These are phyloP conservation scores for Pipistrellus pygmaeus DNA, from an alignment of 2,797 vertebrate genomes.

Conservation along the genomic window DNA sequence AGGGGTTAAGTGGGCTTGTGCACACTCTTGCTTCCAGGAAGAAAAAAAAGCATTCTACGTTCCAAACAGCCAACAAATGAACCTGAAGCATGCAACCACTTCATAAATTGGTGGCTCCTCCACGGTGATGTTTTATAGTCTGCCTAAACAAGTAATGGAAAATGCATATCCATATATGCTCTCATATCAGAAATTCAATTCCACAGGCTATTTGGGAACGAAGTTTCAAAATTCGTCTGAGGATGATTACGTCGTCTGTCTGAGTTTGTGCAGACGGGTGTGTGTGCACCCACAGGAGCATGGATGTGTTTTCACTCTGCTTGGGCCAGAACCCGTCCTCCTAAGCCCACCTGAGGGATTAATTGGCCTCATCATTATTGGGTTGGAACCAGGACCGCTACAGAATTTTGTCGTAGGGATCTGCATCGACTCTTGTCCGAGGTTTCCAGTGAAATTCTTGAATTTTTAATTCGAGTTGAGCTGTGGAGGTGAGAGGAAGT, in stretches of 20 bases:
- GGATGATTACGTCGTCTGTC: not conserved
- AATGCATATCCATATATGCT: not conserved
- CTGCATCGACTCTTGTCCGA: not conserved
- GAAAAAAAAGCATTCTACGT: conserved; percentile 33
- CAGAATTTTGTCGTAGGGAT: not conserved
- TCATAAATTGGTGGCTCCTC: conserved; percentile 45
- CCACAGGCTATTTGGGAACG: not conserved
- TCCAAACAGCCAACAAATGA: conserved; percentile 50
- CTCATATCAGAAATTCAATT: conserved; percentile 67
- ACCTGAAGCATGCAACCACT: conserved; percentile 44
- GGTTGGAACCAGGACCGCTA: not conserved
- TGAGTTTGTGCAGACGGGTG: not conserved
- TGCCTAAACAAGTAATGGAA: conserved; percentile 66
- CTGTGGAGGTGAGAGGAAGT: not conserved
- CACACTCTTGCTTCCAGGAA: conserved; percentile 20
- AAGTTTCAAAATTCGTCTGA: conserved; percentile 56
- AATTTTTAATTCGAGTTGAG: conserved; percentile 53
- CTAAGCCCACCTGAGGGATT: not conserved
- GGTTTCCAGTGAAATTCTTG: conserved; percentile 33
- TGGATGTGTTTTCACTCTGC: rapidly evolving
- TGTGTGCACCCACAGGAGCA: rapidly evolving
- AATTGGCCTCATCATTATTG: not conserved
- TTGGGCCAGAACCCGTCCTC: not conserved
- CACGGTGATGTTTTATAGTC: conserved; percentile 49
- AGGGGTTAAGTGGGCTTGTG: not conserved